Evolutionary conservation across 2,888 invertebrate genomes (phyloP).

Genomic region (Drosophila borborema): DNA sequence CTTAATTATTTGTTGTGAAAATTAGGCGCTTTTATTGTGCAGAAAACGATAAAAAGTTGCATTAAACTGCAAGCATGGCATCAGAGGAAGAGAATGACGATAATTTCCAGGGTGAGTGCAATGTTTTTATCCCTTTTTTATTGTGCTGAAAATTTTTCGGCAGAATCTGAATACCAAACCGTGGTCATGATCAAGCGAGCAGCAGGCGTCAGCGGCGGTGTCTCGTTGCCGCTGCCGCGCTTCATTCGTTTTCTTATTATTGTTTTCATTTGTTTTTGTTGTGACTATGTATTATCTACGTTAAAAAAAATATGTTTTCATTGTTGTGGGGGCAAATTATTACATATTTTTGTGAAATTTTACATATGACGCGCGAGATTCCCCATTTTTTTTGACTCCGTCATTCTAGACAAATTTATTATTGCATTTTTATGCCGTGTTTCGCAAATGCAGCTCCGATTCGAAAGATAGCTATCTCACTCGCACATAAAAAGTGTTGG

Average conservation of each 20-base stretch:
- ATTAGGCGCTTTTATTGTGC: constrained; percentile 71
- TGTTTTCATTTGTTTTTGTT: constrained; percentile 50
- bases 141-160: constrained; percentile 60
- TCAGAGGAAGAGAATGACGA: constrained; percentile 95
- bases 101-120: constrained; percentile 92
- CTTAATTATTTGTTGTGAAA: constrained; percentile 75
- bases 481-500: constrained; percentile 40
- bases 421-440: constrained; percentile 65
- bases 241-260: constrained; percentile 42
- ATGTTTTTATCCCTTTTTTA: constrained; percentile 46
- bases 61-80: constrained; percentile 88
- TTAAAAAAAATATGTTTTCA: neutral
- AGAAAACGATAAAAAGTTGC: constrained; percentile 64
- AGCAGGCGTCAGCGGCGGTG: constrained; percentile 65
- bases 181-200: constrained; percentile 78
- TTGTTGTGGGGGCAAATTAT: constrained; percentile 7
- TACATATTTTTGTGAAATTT: constrained; percentile 47
- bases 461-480: constrained; percentile 48
- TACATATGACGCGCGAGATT: constrained; percentile 57
- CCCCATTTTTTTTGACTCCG: constrained; percentile 42
- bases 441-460: constrained; percentile 67
- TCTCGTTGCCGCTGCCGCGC: constrained; percentile 51
- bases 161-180: constrained; percentile 66
- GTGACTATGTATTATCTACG: constrained; percentile 11
- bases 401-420: constrained; percentile 69